Percentiles rank a stretch among this genome's conserved stretches.
Conservation (phyloP, 2,888 invertebrate genomes). For the Colostygia pectinataria region DNA sequence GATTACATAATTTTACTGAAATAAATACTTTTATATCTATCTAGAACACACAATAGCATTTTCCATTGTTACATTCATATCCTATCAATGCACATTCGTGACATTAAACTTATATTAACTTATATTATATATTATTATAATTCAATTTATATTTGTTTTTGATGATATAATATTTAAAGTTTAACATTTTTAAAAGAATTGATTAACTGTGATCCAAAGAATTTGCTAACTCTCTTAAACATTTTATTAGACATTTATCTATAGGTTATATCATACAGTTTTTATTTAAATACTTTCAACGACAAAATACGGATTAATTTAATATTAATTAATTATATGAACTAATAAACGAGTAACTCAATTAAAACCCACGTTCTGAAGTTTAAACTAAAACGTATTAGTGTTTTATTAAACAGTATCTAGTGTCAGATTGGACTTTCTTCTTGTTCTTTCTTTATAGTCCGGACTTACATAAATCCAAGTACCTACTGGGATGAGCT, state of each 20-base stretch:
- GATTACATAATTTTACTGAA: slow-evolving; percentile 28
- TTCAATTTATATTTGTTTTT: slow-evolving; percentile 8
- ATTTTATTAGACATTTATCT: slow-evolving; percentile 3
- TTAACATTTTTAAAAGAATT: slow-evolving; percentile 17
- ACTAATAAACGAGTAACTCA: not conserved
- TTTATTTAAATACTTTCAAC: slow-evolving; percentile 1
- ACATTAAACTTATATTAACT: slow-evolving; percentile 22
- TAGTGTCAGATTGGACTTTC: too few relatives aligned
- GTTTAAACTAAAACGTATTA: too few relatives aligned
- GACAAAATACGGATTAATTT: slow-evolving; percentile 3
- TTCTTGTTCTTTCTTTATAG: too few relatives aligned
- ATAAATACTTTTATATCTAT: slow-evolving; percentile 34
- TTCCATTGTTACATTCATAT: slow-evolving; percentile 44
- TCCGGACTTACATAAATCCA: too few relatives aligned
- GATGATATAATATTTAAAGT: slow-evolving; percentile 16
- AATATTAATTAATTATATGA: slow-evolving; percentile 7
- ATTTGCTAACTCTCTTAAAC: slow-evolving; percentile 6
- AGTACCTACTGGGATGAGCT: too few relatives aligned
- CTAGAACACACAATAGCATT: slow-evolving; percentile 39
- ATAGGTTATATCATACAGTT: not conserved
- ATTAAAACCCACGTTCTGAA: too few relatives aligned
- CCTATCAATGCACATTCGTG: slow-evolving; percentile 28
- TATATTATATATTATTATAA: slow-evolving; percentile 18
- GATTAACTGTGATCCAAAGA: slow-evolving; percentile 14
- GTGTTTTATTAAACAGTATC: too few relatives aligned